These are phyloP conservation scores for Dastarcus helophoroides DNA, from an alignment of 2,888 invertebrate species.

Conservation along the genomic window DNA sequence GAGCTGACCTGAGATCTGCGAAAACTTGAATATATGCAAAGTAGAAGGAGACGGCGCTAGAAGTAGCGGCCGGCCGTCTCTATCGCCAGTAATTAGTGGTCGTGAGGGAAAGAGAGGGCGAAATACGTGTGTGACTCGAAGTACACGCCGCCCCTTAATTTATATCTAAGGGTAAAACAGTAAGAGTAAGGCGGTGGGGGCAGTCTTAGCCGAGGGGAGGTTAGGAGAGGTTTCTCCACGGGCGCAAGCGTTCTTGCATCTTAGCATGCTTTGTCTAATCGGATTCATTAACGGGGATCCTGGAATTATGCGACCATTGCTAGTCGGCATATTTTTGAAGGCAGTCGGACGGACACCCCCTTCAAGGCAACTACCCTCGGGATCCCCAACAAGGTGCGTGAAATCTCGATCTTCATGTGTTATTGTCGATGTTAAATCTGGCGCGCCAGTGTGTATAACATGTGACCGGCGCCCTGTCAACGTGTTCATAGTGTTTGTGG, in stretches of 20 bases:
- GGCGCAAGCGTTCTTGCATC: slow-evolving; percentile 39
- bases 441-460: slow-evolving; percentile 15
- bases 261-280: slow-evolving; percentile 43
- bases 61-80: slow-evolving; percentile 20
- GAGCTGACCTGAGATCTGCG: slow-evolving; percentile 13
- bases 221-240: slow-evolving; percentile 24
- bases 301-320: slow-evolving; percentile 44
- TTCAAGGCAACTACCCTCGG: slow-evolving; percentile 25
- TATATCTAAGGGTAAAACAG: slow-evolving; percentile 41
- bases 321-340: slow-evolving; percentile 42
- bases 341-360: slow-evolving; percentile 37
- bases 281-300: slow-evolving; percentile 48
- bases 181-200: slow-evolving; percentile 33
- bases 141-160: slow-evolving; percentile 40
- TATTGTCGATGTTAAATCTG: slow-evolving; percentile 14
- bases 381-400: slow-evolving; percentile 23
- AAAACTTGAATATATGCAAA: slow-evolving; percentile 38
- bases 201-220: slow-evolving; percentile 23
- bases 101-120: slow-evolving; percentile 31
- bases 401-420: slow-evolving; percentile 18
- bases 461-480: slow-evolving; percentile 11
- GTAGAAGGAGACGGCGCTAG: slow-evolving; percentile 27
- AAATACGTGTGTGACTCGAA: slow-evolving; percentile 38
- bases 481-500: slow-evolving; percentile 11
- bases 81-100: slow-evolving; percentile 38